Evolutionary conservation across 2,797 vertebrate genomes (phyloP).

Genomic region (Poeciliopsis infans): DNA sequence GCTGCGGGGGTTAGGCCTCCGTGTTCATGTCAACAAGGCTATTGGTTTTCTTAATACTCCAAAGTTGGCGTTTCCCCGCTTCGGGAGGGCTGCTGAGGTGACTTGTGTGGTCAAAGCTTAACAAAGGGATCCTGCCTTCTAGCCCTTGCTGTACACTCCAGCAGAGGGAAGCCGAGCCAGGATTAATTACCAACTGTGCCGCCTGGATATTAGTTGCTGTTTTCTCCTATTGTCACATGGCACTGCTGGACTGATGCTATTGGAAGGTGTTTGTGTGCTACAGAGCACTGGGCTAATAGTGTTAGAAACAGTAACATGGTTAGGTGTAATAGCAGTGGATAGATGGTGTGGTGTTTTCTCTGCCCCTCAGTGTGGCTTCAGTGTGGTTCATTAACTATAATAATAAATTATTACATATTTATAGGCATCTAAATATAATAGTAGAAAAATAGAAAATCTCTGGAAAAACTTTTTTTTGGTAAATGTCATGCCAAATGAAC

Average conservation of each 20-base stretch:
- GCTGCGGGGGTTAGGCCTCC: constrained; percentile 98
- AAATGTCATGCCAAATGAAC: background rate
- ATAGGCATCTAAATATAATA: background rate
- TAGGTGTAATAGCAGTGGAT: constrained; percentile 50
- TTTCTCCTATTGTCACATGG: constrained; percentile 75
- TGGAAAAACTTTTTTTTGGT: background rate
- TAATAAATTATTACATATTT: constrained; percentile 22
- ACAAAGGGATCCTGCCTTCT: constrained; percentile 89
- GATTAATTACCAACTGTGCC: constrained; percentile 82
- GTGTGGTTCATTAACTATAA: constrained; percentile 44
- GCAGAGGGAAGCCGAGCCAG: constrained; percentile 71
- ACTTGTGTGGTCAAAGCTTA: constrained; percentile 94
- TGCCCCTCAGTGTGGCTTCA: constrained; percentile 36
- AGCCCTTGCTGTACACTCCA: constrained; percentile 74
- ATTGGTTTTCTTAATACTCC: constrained; percentile 99
- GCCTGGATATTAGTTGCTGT: constrained; percentile 82
- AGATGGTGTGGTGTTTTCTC: constrained; percentile 42
- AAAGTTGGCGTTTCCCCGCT: constrained; percentile 94
- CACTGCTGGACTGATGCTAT: constrained; percentile 58
- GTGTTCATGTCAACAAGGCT: constrained; percentile 99
- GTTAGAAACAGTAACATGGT: constrained; percentile 66
- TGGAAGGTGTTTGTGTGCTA: constrained; percentile 58
- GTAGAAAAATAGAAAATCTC: background rate
- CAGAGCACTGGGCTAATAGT: constrained; percentile 58
- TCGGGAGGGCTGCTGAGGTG: constrained; percentile 85